Evolutionary conservation across 2,888 invertebrate species (phyloP).

Genomic region (Acleris cristana): DNA sequence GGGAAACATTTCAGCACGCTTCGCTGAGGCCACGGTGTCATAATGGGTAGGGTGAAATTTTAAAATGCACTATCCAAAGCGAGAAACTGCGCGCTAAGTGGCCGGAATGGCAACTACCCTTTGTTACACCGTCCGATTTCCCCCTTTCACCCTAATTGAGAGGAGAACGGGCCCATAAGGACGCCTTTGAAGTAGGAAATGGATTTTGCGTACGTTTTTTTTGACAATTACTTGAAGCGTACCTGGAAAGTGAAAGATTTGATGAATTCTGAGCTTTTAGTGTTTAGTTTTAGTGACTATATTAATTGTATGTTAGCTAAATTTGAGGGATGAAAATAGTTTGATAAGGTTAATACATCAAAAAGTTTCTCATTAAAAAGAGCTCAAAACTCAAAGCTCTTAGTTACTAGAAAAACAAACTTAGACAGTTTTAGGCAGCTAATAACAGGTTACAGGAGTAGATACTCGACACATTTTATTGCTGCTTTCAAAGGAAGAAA

Average conservation of each 20-base stretch:
- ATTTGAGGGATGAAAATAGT: no score
- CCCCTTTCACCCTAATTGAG: slow-evolving; percentile 65
- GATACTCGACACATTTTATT: no score
- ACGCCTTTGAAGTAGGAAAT: slow-evolving; percentile 54
- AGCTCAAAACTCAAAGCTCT: no score
- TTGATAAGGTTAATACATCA: no score
- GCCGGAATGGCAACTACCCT: slow-evolving; percentile 64
- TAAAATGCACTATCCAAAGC: slow-evolving; percentile 48
- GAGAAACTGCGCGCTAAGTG: slow-evolving; percentile 68
- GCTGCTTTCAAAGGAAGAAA: no score
- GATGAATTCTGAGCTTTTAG: background rate
- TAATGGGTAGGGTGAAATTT: slow-evolving; percentile 47
- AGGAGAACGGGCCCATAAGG: slow-evolving; percentile 63
- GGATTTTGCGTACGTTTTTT: slow-evolving; percentile 40
- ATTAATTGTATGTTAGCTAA: no score
- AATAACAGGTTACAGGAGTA: no score
- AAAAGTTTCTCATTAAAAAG: no score
- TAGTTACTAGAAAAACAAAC: no score
- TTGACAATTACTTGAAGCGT: slow-evolving; percentile 19
- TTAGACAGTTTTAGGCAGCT: no score
- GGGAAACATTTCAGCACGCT: background rate
- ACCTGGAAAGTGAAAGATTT: slow-evolving; percentile 3
- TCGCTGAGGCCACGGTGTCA: slow-evolving; percentile 41
- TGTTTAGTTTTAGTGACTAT: no score
- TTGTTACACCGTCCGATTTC: slow-evolving; percentile 59